A percentile compares a stretch with the other conserved stretches of the same genome.
Conservation (phyloP, 1,140 invertebrate species). For the Pentalonia nigronervosa region DNA sequence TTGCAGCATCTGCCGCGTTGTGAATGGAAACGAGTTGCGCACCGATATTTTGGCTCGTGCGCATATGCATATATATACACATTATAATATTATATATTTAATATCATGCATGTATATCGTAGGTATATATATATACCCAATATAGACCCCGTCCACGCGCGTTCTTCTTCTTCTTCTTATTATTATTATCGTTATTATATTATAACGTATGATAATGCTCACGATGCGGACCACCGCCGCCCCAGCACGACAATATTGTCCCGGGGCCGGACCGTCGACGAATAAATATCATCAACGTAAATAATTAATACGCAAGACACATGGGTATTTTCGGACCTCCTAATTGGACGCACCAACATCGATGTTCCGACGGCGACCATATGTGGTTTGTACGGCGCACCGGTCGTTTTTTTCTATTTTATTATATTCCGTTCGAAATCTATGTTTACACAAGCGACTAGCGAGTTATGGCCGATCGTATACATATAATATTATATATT, state of each 20-base stretch:
- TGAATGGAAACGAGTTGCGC: background rate
- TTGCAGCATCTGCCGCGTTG: background rate
- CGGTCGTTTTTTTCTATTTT: constrained; percentile 14
- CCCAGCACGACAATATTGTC: constrained; percentile 1
- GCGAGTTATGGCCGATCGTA: background rate
- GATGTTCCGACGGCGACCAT: background rate
- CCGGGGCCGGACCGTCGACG: background rate
- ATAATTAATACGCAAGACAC: constrained; percentile 6
- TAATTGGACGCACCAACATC: background rate
- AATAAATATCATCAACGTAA: constrained; percentile 30
- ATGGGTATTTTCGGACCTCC: background rate
- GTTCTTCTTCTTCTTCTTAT: background rate
- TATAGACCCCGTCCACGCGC: background rate
- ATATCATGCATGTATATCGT: background rate
- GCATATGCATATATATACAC: background rate
- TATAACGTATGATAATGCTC: background rate
- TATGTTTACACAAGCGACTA: background rate
- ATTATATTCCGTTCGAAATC: constrained; percentile 7
- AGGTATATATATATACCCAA: background rate
- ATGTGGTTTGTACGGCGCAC: background rate
- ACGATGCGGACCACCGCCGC: background rate
- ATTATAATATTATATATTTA: background rate
- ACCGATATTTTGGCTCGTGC: constrained; percentile 32
- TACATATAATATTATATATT: background rate
- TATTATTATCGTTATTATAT: background rate